These are phyloP conservation scores for Taphrorychus bicolor DNA, from an alignment of 2,888 invertebrate genomes.

Conservation along the genomic window DNA sequence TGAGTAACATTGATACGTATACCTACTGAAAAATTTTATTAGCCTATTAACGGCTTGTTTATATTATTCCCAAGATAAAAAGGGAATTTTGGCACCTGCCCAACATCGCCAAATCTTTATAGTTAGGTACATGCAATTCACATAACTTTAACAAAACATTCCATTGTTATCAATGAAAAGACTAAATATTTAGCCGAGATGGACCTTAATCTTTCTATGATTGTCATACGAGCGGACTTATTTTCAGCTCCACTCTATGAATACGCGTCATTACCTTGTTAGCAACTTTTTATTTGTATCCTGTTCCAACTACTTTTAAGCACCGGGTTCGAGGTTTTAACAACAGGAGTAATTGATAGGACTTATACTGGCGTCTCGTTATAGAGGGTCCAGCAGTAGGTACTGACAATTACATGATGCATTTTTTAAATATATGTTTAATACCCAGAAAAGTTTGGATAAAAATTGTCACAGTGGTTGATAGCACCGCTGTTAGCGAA, in stretches of 20 bases:
- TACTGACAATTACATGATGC: no score
- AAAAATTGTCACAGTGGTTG: no score
- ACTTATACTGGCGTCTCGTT: no score
- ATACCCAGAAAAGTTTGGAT: no score
- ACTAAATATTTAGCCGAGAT: constrained; percentile 14
- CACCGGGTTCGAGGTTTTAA: no score
- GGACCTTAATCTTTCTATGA: constrained; percentile 26
- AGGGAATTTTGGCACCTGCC: background rate
- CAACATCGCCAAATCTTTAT: background rate
- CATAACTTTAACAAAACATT: no score
- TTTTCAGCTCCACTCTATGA: background rate
- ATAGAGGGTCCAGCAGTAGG: no score
- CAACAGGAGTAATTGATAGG: no score
- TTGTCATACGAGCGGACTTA: background rate
- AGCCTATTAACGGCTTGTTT: background rate
- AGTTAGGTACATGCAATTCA: background rate
- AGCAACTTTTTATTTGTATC: background rate
- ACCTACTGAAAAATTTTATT: no score
- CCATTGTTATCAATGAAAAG: background rate
- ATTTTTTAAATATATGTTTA: no score
- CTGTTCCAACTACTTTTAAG: background rate
- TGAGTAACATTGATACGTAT: no score
- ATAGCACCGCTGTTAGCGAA: no score
- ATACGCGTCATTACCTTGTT: background rate
- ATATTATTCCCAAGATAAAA: background rate